Evolutionary conservation across 2,797 vertebrate genomes (phyloP).

Genomic region (Brachymystax lenok): DNA sequence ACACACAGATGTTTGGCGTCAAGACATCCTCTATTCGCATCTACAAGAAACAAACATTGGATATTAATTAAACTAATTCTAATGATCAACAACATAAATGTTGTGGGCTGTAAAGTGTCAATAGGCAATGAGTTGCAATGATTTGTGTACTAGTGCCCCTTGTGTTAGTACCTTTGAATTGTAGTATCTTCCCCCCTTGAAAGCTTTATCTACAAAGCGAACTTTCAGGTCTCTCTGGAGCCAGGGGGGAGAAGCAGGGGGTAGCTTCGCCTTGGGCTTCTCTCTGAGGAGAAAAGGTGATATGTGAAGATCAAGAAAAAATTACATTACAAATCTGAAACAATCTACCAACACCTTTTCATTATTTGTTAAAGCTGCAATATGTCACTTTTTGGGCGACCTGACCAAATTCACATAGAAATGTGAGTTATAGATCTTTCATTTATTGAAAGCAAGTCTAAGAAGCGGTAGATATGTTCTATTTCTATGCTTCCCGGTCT

Average conservation of each 20-base stretch:
- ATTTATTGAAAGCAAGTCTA: no score
- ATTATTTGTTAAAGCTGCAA: not conserved
- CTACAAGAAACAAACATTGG: constrained; percentile 56
- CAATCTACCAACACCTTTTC: not conserved
- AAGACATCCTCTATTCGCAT: constrained; percentile 89
- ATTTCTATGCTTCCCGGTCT: no score
- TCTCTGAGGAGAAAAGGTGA: constrained; percentile 55
- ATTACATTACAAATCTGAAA: not conserved
- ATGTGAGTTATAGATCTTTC: no score
- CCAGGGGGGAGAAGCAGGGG: constrained; percentile 74
- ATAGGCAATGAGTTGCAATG: not conserved
- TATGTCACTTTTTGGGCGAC: no score
- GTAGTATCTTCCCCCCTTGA: constrained; percentile 88
- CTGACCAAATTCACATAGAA: no score
- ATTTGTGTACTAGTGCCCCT: not conserved
- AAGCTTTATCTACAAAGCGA: constrained; percentile 86
- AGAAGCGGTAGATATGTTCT: no score
- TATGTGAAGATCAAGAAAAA: no score
- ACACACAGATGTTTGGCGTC: constrained; percentile 80
- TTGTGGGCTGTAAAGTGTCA: not conserved
- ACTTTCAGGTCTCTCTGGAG: constrained; percentile 87
- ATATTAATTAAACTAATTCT: not conserved
- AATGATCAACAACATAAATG: not conserved
- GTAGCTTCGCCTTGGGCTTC: constrained; percentile 66
- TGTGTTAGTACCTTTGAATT: constrained; percentile 85